These are phyloP conservation scores for Rhynchomys soricoides DNA, from an alignment of 2,113 vertebrate species.

Conservation along the genomic window DNA sequence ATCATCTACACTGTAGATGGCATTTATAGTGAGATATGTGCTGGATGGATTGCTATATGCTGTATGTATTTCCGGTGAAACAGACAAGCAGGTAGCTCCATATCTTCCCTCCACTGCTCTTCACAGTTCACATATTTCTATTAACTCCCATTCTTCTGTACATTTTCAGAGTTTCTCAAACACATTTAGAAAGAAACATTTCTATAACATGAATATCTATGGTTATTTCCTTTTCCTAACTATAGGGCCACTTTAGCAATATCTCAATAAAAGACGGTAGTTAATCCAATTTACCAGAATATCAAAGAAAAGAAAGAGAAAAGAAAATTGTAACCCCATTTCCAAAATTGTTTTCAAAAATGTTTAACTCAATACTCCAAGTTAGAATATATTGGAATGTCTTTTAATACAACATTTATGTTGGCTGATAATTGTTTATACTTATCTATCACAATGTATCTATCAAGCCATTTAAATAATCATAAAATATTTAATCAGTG, in stretches of 20 bases:
- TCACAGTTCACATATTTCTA: not conserved
- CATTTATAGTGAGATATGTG: not conserved
- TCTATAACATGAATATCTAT: not conserved
- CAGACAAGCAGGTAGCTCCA: not conserved
- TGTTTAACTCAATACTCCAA: not conserved
- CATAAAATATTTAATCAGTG: not conserved
- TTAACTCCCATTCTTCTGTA: not conserved
- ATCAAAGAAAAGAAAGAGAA: not conserved
- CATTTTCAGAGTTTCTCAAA: not conserved
- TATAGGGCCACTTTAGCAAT: not conserved
- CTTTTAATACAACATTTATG: not conserved
- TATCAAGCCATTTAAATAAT: not conserved
- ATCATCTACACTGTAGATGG: not conserved
- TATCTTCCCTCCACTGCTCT: not conserved
- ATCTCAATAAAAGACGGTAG: not conserved
- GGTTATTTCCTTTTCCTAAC: not conserved
- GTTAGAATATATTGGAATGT: not conserved
- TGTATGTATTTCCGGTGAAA: not conserved
- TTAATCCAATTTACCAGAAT: not conserved
- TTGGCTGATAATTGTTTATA: not conserved
- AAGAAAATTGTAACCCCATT: not conserved
- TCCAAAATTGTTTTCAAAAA: not conserved
- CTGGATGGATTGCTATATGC: not conserved
- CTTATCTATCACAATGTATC: not conserved
- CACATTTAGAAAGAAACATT: not conserved